These are phyloP conservation scores for Melanerpes aurifrons DNA, from an alignment of 2,113 vertebrate genomes.

Conservation along the genomic window DNA sequence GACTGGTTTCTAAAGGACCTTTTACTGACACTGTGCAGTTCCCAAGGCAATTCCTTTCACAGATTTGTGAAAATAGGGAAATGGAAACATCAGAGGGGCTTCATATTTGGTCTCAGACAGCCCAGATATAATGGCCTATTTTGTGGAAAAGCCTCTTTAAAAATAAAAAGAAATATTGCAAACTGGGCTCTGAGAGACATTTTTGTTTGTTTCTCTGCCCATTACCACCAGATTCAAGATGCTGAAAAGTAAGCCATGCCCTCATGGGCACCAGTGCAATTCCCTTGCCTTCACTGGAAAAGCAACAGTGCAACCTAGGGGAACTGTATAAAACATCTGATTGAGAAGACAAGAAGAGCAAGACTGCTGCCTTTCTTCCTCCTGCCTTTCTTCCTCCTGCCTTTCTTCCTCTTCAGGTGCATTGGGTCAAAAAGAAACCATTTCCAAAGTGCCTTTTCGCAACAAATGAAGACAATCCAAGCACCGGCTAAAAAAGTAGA, in stretches of 20 bases:
- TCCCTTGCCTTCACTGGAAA: neutral
- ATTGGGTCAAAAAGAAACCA: neutral
- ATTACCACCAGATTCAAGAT: neutral
- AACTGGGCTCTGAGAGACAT: neutral
- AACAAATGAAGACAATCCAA: neutral
- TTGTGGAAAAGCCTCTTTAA: neutral
- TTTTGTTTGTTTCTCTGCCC: neutral
- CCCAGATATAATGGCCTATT: neutral
- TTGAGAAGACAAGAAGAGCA: neutral
- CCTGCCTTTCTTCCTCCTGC: neutral
- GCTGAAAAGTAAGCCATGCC: neutral
- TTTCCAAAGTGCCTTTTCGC: neutral
- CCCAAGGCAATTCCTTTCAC: conserved; percentile 15
- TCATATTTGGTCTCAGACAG: neutral
- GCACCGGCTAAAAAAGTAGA: neutral
- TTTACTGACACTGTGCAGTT: neutral
- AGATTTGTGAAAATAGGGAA: neutral
- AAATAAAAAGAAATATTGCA: neutral
- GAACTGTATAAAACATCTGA: neutral
- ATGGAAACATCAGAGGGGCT: neutral
- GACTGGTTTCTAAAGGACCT: conserved; percentile 29
- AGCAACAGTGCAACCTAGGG: conserved; percentile 49
- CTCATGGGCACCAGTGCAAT: neutral
- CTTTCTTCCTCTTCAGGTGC: neutral
- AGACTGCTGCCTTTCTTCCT: neutral